phyloP scores from a whole-genome alignment of 1,140 invertebrate genomes.

The Trichonephila clavata region DNA sequence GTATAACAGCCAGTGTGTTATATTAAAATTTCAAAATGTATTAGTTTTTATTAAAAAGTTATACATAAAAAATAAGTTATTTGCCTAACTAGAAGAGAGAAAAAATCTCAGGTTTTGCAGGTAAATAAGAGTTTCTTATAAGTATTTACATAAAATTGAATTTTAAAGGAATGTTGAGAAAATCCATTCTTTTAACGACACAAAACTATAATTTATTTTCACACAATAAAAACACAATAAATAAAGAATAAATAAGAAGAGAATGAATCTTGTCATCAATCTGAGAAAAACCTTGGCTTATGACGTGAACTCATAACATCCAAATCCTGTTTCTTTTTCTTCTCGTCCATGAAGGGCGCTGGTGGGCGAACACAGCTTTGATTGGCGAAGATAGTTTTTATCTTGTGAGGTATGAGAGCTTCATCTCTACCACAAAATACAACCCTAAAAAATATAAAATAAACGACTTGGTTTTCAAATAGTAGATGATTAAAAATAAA shows the following conservation, averaged over 20 bases:
- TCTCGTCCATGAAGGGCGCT: neutral
- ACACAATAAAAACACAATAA: slow-evolving; percentile 3
- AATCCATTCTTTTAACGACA: neutral
- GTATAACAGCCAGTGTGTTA: too few species aligned
- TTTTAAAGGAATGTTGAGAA: neutral
- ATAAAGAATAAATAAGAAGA: slow-evolving; percentile 13
- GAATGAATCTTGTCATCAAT: neutral
- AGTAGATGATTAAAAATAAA: neutral
- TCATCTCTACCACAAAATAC: slow-evolving; percentile 71
- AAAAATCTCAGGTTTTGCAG: too few species aligned
- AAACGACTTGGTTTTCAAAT: neutral
- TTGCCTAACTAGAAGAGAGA: too few species aligned
- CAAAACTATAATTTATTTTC: neutral
- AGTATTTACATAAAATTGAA: neutral
- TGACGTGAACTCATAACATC: neutral
- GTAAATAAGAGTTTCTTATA: too few species aligned
- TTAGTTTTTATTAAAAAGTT: too few species aligned
- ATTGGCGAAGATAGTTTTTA: slow-evolving; percentile 70
- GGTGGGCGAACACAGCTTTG: slow-evolving; percentile 41
- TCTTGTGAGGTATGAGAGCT: slow-evolving; percentile 66
- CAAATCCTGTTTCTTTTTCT: neutral
- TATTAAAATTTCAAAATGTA: too few species aligned
- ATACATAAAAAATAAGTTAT: too few species aligned
- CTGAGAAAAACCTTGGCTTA: slow-evolving; percentile 4
- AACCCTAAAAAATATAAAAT: slow-evolving; percentile 31